Evolutionary conservation across 2,888 invertebrate genomes (phyloP).

Genomic region (Poecilus cupreus): DNA sequence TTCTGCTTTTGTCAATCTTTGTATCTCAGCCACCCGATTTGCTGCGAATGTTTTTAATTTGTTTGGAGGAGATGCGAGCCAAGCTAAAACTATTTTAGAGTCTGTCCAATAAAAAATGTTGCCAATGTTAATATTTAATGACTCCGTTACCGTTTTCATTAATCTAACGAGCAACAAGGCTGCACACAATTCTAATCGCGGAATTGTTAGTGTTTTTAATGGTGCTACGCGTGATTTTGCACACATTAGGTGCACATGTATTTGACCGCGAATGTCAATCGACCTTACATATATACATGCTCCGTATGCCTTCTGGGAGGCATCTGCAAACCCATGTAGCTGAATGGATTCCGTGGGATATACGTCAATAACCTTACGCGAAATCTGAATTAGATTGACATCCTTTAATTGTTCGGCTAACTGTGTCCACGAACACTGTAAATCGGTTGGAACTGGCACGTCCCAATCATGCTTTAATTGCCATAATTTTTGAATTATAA

Average conservation of each 20-base stretch:
- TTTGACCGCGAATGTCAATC: not conserved
- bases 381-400: too few species aligned
- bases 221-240: slow-evolving; percentile 10
- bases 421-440: too few species aligned
- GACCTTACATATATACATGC: slow-evolving; percentile 9
- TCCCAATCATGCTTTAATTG: too few species aligned
- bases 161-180: slow-evolving; percentile 10
- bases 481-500: too few species aligned
- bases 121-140: slow-evolving; percentile 47
- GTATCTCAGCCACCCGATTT: slow-evolving; percentile 61
- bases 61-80: slow-evolving; percentile 38
- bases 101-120: slow-evolving; percentile 59
- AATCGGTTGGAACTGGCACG: too few species aligned
- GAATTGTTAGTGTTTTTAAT: slow-evolving; percentile 4
- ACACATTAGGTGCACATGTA: slow-evolving; percentile 11
- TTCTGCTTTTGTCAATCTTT: not conserved
- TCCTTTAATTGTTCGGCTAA: too few species aligned
- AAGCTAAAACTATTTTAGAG: slow-evolving; percentile 59
- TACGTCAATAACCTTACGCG: not conserved
- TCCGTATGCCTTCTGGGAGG: not conserved
- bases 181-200: slow-evolving; percentile 24
- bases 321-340: slow-evolving; percentile 25
- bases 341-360: not conserved
- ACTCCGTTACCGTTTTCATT: slow-evolving; percentile 15
- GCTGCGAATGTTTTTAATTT: slow-evolving; percentile 60